A percentile compares a stretch with the other conserved stretches of the same genome.
Conservation (phyloP, 2,113 vertebrate species). For the Leptosomus discolor region DNA sequence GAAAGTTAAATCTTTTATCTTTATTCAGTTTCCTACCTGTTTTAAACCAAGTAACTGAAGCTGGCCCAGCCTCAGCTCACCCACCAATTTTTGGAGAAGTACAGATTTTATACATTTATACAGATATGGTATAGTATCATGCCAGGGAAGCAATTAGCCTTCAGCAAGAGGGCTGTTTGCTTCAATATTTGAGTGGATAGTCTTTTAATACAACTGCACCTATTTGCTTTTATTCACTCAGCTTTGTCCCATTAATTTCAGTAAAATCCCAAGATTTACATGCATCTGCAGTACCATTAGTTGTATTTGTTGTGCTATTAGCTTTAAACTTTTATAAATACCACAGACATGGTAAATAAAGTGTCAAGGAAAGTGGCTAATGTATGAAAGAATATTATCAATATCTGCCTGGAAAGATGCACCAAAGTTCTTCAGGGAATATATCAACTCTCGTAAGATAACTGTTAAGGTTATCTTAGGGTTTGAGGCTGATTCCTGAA, state of each 20-base stretch:
- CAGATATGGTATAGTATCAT: not conserved
- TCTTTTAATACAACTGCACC: not conserved
- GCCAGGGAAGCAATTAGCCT: not conserved
- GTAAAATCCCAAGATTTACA: not conserved
- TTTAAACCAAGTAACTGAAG: not conserved
- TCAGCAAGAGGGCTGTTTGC: not conserved
- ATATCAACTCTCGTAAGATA: not conserved
- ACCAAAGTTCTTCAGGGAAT: not conserved
- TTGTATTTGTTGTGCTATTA: slow-evolving; percentile 5
- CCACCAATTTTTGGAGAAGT: not conserved
- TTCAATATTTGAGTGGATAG: not conserved
- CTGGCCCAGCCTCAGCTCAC: not conserved
- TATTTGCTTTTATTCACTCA: not conserved
- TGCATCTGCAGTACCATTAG: not conserved
- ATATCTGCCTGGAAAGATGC: not conserved
- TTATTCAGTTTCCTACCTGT: not conserved
- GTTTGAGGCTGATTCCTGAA: not conserved
- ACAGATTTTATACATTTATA: not conserved
- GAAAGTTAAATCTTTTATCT: not conserved
- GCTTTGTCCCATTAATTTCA: not conserved
- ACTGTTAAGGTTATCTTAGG: not conserved
- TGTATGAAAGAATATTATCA: not conserved
- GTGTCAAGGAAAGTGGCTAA: not conserved
- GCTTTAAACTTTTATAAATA: slow-evolving; percentile 33
- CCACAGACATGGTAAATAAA: not conserved